phyloP scores from a whole-genome alignment of 2,888 invertebrate species.

The Drosophila melanosoma region DNA sequence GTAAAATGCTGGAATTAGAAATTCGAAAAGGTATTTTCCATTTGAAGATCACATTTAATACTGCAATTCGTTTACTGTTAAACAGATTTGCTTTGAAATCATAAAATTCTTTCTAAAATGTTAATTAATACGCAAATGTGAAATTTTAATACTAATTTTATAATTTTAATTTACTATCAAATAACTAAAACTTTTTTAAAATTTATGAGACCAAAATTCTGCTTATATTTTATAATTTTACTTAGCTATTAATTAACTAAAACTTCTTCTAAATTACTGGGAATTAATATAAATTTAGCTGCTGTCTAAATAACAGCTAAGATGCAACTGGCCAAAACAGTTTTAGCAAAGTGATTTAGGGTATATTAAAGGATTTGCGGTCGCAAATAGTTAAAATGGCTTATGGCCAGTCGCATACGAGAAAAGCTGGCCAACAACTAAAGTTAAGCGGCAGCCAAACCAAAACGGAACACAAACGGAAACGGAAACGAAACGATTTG shows the following conservation, averaged over 20 bases:
- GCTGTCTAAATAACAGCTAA: not conserved
- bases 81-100: not conserved
- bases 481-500: slow-evolving; percentile 25
- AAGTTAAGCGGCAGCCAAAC: slow-evolving; percentile 1
- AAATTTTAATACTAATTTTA: not conserved
- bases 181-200: not conserved
- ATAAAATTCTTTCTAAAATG: not conserved
- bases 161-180: not conserved
- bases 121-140: not conserved
- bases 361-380: not conserved
- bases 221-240: not conserved
- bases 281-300: not conserved
- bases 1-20: not conserved
- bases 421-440: slow-evolving; percentile 49
- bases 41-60: not conserved
- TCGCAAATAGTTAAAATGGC: not conserved
- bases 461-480: slow-evolving; percentile 25
- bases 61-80: not conserved
- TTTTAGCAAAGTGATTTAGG: not conserved
- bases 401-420: slow-evolving; percentile 29
- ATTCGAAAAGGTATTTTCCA: not conserved
- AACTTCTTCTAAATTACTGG: not conserved
- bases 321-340: not conserved
- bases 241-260: not conserved
- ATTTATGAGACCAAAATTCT: too few species aligned